Evolutionary conservation across 2,888 invertebrate species (phyloP).

Genomic region (Pandemis corylana): DNA sequence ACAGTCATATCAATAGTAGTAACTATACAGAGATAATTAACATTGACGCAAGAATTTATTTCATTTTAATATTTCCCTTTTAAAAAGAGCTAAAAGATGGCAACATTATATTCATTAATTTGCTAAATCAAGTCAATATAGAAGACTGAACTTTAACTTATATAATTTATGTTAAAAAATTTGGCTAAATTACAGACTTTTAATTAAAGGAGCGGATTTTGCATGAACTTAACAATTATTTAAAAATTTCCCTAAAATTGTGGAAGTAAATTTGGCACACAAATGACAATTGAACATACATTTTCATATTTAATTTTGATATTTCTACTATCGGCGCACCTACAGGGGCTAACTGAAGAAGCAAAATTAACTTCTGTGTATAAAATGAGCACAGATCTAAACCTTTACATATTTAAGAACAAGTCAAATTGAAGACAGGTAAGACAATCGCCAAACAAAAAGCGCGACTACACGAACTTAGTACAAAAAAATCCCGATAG

Average conservation of each 20-base stretch:
- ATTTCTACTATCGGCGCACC: too few species aligned
- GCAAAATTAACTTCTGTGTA: too few species aligned
- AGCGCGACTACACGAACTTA: too few species aligned
- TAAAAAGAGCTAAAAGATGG: background rate
- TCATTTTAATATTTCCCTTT: background rate
- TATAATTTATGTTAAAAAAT: slow-evolving; percentile 7
- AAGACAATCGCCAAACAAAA: too few species aligned
- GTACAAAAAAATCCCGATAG: too few species aligned
- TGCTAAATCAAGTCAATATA: background rate
- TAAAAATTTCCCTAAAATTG: slow-evolving; percentile 33
- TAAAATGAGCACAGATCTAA: too few species aligned
- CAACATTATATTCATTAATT: background rate
- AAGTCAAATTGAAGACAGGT: too few species aligned
- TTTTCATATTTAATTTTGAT: background rate
- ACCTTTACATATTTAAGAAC: too few species aligned
- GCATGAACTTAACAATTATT: slow-evolving; percentile 4
- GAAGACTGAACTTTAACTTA: background rate
- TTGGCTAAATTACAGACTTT: slow-evolving; percentile 40
- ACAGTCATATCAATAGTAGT: too few species aligned
- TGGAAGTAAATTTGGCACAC: slow-evolving; percentile 51
- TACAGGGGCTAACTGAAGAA: too few species aligned
- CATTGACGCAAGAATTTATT: background rate
- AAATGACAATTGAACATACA: slow-evolving; percentile 35
- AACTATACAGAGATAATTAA: background rate
- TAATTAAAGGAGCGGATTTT: slow-evolving; percentile 9